A percentile compares a stretch with the other conserved stretches of the same genome.
Conservation (phyloP, 1,140 invertebrate genomes). For the Drosophila sechellia region DNA sequence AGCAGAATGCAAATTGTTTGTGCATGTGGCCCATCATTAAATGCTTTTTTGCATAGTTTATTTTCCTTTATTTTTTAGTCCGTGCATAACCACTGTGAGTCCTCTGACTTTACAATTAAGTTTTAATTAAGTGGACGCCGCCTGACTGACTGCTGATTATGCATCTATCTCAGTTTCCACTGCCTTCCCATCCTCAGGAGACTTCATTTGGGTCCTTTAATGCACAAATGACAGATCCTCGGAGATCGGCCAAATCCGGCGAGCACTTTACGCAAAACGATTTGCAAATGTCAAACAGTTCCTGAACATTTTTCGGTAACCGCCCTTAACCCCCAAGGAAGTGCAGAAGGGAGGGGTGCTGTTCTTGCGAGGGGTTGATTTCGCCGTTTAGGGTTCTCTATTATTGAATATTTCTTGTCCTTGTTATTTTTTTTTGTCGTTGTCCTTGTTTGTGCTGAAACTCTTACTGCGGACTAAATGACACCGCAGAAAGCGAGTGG, state of each 20-base stretch:
- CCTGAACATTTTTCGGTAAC: conserved; percentile 13
- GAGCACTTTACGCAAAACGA: conserved; percentile 39
- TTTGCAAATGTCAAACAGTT: conserved; percentile 57
- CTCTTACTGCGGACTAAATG: conserved; percentile 66
- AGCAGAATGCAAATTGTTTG: conserved; percentile 56
- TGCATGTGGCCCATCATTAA: conserved; percentile 63
- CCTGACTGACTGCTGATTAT: conserved; percentile 22
- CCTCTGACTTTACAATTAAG: conserved; percentile 64
- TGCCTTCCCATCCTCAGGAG: not conserved
- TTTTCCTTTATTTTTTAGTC: not conserved
- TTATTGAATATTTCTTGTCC: conserved; percentile 67
- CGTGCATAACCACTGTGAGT: conserved; percentile 32
- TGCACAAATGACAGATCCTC: conserved; percentile 31
- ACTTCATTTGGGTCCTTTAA: conserved; percentile 18
- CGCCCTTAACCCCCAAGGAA: conserved; percentile 13
- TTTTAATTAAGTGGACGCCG: conserved; percentile 74
- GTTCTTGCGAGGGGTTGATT: conserved; percentile 61
- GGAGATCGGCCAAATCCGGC: conserved; percentile 28
- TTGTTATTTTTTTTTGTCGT: conserved; percentile 21
- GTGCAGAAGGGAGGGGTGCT: not conserved
- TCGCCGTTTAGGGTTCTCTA: conserved; percentile 59
- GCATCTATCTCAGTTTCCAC: conserved; percentile 6
- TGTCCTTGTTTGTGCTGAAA: conserved; percentile 40
- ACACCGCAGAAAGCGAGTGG: conserved; percentile 69
- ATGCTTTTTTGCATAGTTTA: conserved; percentile 55